Conservation (phyloP, 2,113 vertebrate genomes). For the Alligator mississippiensis region DNA sequence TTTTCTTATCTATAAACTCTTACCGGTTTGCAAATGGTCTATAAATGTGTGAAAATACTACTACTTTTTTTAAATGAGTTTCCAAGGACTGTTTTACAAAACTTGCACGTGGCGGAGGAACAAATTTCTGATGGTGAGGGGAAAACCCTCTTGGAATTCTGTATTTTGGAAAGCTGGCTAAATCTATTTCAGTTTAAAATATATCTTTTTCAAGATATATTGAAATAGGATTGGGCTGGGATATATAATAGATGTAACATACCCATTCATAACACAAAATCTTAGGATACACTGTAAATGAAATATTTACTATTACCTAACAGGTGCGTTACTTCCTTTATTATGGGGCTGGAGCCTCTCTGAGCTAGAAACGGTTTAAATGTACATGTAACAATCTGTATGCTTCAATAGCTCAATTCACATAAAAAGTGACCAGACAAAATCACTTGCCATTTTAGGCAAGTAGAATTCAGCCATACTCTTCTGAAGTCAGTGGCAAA, state of each 20-base stretch:
- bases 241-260: not conserved
- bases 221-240: not conserved
- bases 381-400: fast-evolving
- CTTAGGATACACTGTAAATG: not conserved
- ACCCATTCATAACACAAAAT: not conserved
- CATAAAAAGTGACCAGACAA: not conserved
- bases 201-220: not conserved
- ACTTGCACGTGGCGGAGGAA: not conserved
- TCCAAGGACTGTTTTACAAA: conserved; percentile 3
- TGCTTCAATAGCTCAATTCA: not conserved
- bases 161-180: conserved; percentile 12
- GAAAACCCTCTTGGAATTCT: not conserved
- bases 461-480: not conserved
- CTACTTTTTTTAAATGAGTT: not conserved
- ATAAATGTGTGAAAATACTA: not conserved
- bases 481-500: not conserved
- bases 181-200: not conserved
- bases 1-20: not conserved
- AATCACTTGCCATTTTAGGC: not conserved
- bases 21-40: not conserved
- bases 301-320: not conserved
- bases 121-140: not conserved
- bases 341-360: no score
- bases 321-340: not conserved
- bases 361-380: not conserved